These are phyloP conservation scores for Helostoma temminkii DNA, from an alignment of 2,797 vertebrate species.

Conservation along the genomic window DNA sequence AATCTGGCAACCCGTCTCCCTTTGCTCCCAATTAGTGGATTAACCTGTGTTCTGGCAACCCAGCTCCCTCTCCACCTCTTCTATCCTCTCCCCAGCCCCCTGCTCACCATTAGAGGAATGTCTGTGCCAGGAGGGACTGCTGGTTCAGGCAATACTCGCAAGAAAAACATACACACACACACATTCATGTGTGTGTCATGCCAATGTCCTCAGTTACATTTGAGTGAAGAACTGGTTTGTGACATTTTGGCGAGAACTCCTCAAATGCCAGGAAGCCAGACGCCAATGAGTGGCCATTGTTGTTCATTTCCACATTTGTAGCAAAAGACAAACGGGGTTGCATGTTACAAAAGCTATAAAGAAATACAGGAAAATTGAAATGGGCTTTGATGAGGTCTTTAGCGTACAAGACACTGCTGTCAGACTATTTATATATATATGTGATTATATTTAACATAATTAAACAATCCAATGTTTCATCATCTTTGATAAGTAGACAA, in stretches of 20 bases:
- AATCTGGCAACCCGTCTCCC: slow-evolving; percentile 82
- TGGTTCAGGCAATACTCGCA: slow-evolving; percentile 16
- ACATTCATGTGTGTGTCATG: slow-evolving; percentile 1
- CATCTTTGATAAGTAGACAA: background rate
- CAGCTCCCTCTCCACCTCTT: slow-evolving; percentile 44
- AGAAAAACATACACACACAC: too few species aligned
- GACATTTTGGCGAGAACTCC: slow-evolving; percentile 25
- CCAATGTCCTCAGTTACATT: slow-evolving; percentile 11
- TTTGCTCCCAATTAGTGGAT: slow-evolving; percentile 85
- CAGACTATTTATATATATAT: too few species aligned
- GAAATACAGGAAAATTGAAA: background rate
- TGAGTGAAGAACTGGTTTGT: slow-evolving; percentile 13
- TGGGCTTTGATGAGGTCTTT: background rate
- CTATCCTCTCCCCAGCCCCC: slow-evolving; percentile 30
- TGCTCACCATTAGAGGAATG: slow-evolving; percentile 65
- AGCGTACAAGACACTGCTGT: background rate
- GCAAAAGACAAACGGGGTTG: slow-evolving; percentile 4
- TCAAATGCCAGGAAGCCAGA: background rate
- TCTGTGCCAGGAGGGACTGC: slow-evolving; percentile 44
- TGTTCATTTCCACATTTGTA: slow-evolving; percentile 13
- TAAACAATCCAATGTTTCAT: background rate
- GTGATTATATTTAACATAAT: too few species aligned
- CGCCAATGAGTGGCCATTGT: background rate
- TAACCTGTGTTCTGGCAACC: slow-evolving; percentile 82
- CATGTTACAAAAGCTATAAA: background rate